Base-by-base conservation (phyloP, 2,113 vertebrate genomes). In the Numida meleagris region DNA sequence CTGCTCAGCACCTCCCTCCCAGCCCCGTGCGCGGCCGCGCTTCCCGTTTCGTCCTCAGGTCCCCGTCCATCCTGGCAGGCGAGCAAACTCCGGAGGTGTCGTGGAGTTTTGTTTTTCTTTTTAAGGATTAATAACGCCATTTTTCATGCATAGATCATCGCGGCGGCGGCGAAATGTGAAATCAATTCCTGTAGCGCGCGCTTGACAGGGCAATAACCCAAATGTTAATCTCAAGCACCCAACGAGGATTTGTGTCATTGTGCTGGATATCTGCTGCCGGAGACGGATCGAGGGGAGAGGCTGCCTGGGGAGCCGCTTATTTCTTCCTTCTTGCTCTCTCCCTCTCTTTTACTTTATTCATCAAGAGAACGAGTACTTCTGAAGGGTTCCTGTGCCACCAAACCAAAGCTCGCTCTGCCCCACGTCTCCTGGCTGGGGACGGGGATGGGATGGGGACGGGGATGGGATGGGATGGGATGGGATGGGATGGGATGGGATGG, bases 81-180 rank as follows among this genome's bases (percentile, higher is more conserved):
- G 6, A 43, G 43, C 81, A 27, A 58, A 33, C 62, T 62, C 70
- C 79, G 29, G n/a, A 42, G 62, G 33, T 62, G 57, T 68, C 10
- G 36, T 10, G 45, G 29, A 29, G 14, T 42, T 27, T 81, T 53
- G 23, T 36, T 80, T 67, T 74, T 42, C 70, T 53, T 79, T 87
- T 89, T 51, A 62, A 94, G 92, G 96, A 96, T 94, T 97, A 96
- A 97, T 97, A 97, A 91, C 90, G 34, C 75, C 4, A 48, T 95
- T 90, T 93, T 93, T 82, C 94, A 88, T 97, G 97, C 97, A 97
- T 97, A 97, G 97, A 97, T 98, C 96, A 96, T 83, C 17, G 34
- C 88, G 43, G 94, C 91, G 83, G 92, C 89, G 86, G 83, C 86
- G 94, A 82, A 91, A 94, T 96, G 95, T 74, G 91, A 97, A 96